Evolutionary conservation across 2,113 vertebrate genomes (phyloP).

Genomic region (Tychaedon coryphoeus): DNA sequence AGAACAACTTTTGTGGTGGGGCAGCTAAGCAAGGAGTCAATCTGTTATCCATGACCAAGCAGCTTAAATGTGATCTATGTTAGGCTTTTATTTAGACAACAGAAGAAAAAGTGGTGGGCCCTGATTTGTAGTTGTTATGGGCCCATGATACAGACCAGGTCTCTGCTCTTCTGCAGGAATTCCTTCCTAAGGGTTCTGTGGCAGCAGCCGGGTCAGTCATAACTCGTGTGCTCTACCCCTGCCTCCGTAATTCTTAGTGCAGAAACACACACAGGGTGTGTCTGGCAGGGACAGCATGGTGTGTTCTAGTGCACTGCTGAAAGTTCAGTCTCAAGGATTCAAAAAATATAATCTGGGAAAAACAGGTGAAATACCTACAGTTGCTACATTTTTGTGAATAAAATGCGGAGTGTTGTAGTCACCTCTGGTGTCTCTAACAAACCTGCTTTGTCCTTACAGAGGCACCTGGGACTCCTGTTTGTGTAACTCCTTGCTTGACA

Average conservation of each 20-base stretch:
- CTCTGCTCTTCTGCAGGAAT: constrained; percentile 35
- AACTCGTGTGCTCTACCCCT: not conserved
- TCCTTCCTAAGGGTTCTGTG: not conserved
- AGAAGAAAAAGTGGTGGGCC: constrained; percentile 2
- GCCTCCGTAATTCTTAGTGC: not conserved
- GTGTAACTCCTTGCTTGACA: not conserved
- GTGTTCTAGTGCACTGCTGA: not conserved
- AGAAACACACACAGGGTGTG: not conserved
- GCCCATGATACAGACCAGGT: constrained; percentile 28
- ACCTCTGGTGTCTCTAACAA: not conserved
- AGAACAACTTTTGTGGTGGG: not conserved
- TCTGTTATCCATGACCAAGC: not conserved
- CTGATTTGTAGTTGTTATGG: constrained; percentile 58
- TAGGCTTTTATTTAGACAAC: constrained; percentile 52
- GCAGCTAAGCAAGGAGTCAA: not conserved
- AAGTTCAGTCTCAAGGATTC: not conserved
- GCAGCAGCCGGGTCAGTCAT: not conserved
- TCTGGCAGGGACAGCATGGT: not conserved
- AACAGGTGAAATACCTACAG: rapidly evolving
- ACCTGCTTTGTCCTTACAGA: not conserved
- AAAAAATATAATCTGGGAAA: not conserved
- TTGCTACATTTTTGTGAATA: not conserved
- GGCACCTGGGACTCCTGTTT: not conserved
- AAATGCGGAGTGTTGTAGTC: not conserved
- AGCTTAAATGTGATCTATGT: constrained; percentile 34